Evolutionary conservation across 2,113 vertebrate genomes (phyloP), one percentile per base, ranked within the genome.

Genomic region (Astatoreochromis straeleni): DNA sequence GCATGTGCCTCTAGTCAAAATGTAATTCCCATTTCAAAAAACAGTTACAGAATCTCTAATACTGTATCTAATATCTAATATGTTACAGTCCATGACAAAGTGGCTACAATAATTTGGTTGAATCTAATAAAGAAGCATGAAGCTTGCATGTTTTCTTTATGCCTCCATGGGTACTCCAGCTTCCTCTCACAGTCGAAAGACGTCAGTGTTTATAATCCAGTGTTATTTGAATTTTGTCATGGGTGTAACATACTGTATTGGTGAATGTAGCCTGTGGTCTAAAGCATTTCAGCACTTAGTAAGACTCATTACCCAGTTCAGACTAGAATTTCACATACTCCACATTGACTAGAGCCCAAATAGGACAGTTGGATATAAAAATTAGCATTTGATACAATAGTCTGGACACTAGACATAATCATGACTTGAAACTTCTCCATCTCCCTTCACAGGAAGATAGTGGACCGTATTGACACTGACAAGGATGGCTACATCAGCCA

Each of bases 391-490:
- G 42, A 26, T 47, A 29, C 24, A 73, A 45, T 42, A 47, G 24
- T 19, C 42, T 78, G 40, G 35, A 73, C 21, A 24, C 40, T 73
- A 33, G 40, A 26, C 42, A 11, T 63, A 45, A 57, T 31, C 21
- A 73, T 16, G 11, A 26, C 10, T 14, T 70, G 51, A 85, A 10
- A 7, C 13, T 73, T 26, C 40, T 73, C 38, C 21, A 5, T n/a
- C 9, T 73, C 26, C 42, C 29, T 29, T 11, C 9, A 57, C 96
- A 98, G 98, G 85, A 97, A 97, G 91, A 98, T 98, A 2, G 98
- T 98, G 38, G 97, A 97, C 10, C 97, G 97, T 70, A 98, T 98
- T n/a, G 98, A 98, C 95, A 96, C 83, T 0, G 92, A 98, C 7
- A 96, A 97, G 17, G 97, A 98, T 4, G 96, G 97, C 49, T 97